phyloP scores from a whole-genome alignment of 2,797 vertebrate genomes.

The Melanotaenia boesemani region DNA sequence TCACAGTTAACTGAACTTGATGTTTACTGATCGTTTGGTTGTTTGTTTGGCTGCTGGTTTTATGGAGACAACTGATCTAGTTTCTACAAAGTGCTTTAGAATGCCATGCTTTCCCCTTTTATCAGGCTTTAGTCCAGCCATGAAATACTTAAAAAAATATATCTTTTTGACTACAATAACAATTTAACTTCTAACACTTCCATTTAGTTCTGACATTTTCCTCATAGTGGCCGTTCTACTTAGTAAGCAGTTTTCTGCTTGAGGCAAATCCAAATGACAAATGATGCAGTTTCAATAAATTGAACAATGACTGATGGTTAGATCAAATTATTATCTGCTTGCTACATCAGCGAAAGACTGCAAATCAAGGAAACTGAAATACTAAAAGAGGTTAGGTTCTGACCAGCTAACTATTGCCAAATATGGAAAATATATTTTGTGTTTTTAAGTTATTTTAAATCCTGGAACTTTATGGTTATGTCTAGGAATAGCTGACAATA shows the following conservation, averaged over 20 bases:
- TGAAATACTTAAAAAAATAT: not conserved
- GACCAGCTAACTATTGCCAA: not conserved
- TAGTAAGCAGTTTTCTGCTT: not conserved
- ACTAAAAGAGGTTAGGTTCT: not conserved
- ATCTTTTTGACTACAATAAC: not conserved
- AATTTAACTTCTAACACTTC: slow-evolving; percentile 1
- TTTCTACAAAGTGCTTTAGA: not conserved
- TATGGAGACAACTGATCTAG: not conserved
- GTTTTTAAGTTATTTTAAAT: not conserved
- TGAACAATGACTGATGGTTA: not conserved
- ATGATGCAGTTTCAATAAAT: not conserved
- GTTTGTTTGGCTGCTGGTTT: not conserved
- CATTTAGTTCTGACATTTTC: not conserved
- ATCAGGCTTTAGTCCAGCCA: not conserved
- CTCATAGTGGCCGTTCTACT: too few species aligned
- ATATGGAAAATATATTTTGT: not conserved
- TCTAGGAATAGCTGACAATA: not conserved
- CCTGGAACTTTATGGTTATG: not conserved
- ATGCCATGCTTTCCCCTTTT: not conserved
- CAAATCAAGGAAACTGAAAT: not conserved
- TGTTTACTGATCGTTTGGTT: not conserved
- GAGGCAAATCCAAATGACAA: not conserved
- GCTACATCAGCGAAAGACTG: not conserved
- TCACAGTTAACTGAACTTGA: not conserved
- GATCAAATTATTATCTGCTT: not conserved